phyloP scores from a whole-genome alignment of 2,113 vertebrate genomes.

The Ictalurus furcatus region DNA sequence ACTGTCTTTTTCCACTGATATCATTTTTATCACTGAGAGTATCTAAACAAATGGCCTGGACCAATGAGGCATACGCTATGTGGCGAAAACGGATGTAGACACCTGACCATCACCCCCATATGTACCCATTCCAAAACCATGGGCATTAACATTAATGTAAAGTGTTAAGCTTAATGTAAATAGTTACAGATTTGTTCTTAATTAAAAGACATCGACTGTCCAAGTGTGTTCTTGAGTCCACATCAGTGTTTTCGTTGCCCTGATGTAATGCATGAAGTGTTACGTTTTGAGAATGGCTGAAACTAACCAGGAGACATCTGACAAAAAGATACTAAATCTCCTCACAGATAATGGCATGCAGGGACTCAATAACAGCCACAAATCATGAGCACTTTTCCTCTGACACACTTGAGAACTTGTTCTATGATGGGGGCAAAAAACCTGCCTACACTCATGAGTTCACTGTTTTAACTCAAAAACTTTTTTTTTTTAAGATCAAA shows the following conservation, averaged over 20 bases:
- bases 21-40: neutral
- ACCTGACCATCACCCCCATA: neutral
- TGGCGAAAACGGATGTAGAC: neutral
- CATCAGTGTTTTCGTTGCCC: slow-evolving; percentile 2
- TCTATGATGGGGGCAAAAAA: neutral
- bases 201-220: neutral
- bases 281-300: slow-evolving; percentile 45
- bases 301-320: slow-evolving; percentile 39
- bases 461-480: slow-evolving; percentile 12
- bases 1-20: neutral
- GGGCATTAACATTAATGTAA: neutral
- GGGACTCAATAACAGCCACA: slow-evolving; percentile 47
- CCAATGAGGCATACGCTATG: neutral
- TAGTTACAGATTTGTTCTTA: neutral
- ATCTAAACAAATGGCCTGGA: neutral
- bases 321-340: slow-evolving; percentile 47
- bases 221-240: neutral
- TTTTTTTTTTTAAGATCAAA: neutral
- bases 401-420: slow-evolving; percentile 26
- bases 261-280: neutral
- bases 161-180: neutral
- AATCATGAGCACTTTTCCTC: slow-evolving; percentile 26
- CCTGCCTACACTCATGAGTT: neutral
- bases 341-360: slow-evolving; percentile 51
- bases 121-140: neutral